Base-by-base conservation (phyloP, 2,113 vertebrate species). In the Oplegnathus fasciatus region DNA sequence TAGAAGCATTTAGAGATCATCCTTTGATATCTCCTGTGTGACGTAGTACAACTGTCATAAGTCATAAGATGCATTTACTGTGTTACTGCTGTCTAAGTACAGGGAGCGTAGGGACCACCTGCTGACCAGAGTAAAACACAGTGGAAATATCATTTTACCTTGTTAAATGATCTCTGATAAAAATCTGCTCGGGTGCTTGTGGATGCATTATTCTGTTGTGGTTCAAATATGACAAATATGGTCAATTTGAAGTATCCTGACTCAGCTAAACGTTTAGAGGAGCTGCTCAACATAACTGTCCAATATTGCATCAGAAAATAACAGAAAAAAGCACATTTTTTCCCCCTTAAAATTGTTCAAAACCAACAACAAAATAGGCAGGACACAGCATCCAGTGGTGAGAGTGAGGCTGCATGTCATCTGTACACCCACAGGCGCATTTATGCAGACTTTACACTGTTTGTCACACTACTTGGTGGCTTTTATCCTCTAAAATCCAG, bases 1-100 rank as follows among this genome's bases (percentile, higher is more conserved):
- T 87, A 67, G 42, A 71, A 65, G 91, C 89, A 92, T 94, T 93
- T 93, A 85, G 77, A 90, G 50, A 65, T 70, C 75, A 78, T 90
- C 88, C 74, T 85, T 50, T 87, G 82, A 89, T 93, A 69, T 93
- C 65, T 93, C 94, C 93, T 75, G 70, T 70, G 72, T 57, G 65
- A 68, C 37, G 28, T 66, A 60, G 67, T 58, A 40, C 70, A 73
- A 10, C 78, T 82, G 75, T 80, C 70, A 55, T 0, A 24, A 62
- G 57, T n/a, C 60, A 60, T n/a, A 30, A 42, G 28, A 75, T 42
- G 34, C 11, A 69, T 67, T 75, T 83, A 14, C 78, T 9, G 30
- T 28, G 22, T 24, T 62, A n/a, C 34, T 50, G 60, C 75, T 80
- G 48, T 54, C 30, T 50, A 32, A 37, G 20, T 50, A 14, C 22